A percentile compares a stretch with the other conserved stretches of the same genome.
Evolutionary conservation across 2,797 vertebrate species (phyloP).

Genomic region (Pseudomugil gertrudae): DNA sequence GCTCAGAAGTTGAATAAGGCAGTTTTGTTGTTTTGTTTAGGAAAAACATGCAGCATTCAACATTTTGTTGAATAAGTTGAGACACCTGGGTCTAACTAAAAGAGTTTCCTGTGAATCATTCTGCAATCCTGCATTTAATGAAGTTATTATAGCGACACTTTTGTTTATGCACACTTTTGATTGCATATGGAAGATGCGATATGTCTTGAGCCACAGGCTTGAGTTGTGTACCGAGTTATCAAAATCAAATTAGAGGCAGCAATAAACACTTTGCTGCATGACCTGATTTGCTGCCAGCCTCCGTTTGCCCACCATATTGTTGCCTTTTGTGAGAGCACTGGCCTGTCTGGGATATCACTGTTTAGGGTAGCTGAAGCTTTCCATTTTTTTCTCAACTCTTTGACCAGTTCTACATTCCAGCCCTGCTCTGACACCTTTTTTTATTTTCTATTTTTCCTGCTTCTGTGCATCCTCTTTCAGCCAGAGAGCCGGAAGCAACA

Average conservation of each 20-base stretch:
- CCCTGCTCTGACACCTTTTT: constrained; percentile 58
- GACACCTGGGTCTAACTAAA: constrained; percentile 28
- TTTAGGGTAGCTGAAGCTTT: constrained; percentile 18
- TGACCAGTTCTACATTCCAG: constrained; percentile 31
- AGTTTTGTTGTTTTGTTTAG: constrained; percentile 14
- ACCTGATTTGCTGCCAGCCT: constrained; percentile 45
- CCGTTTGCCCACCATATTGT: constrained; percentile 31
- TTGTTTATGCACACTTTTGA: constrained; percentile 44
- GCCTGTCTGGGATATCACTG: constrained; percentile 45
- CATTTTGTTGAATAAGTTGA: constrained; percentile 12
- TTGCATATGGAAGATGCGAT: constrained; percentile 15
- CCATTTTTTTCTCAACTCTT: constrained; percentile 36
- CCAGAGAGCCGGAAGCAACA: constrained; percentile 42
- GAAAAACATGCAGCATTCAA: no score
- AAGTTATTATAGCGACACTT: constrained; percentile 23
- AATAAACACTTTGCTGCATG: constrained; percentile 33
- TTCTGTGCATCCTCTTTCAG: constrained; percentile 29
- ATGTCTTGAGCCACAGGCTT: constrained; percentile 26
- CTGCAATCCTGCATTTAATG: constrained; percentile 30
- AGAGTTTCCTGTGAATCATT: constrained; percentile 39
- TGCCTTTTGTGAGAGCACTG: constrained; percentile 44
- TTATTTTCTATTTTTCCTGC: constrained; percentile 10
- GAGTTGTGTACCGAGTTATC: constrained; percentile 18
- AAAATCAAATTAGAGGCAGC: constrained; percentile 35
- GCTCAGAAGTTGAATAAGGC: constrained; percentile 30